Percentiles rank a stretch among this genome's conserved stretches.
These are phyloP conservation scores for Drosophila paulistorum DNA, from an alignment of 1,140 invertebrate genomes.

Conservation along the genomic window DNA sequence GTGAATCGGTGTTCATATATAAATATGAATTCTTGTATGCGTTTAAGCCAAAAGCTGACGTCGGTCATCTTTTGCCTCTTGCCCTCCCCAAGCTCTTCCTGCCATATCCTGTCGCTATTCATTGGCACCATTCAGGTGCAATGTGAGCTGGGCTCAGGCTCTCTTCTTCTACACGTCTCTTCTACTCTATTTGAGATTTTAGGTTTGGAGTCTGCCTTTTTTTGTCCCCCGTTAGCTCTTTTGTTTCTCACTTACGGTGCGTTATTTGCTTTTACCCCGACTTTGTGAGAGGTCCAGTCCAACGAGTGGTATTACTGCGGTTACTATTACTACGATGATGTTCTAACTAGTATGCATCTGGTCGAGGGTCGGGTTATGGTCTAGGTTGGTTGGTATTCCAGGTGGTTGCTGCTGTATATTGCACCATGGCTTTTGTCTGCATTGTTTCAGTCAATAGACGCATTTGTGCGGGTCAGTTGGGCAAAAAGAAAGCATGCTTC, in stretches of 20 bases:
- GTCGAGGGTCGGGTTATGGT: slow-evolving; percentile 21
- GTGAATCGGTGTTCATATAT: slow-evolving; percentile 48
- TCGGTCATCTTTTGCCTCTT: slow-evolving; percentile 19
- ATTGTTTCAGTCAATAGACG: slow-evolving; percentile 78
- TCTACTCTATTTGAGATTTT: background rate
- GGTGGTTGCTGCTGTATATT: slow-evolving; percentile 27
- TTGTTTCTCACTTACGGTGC: slow-evolving; percentile 62
- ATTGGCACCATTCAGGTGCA: slow-evolving; percentile 51
- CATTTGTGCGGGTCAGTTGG: slow-evolving; percentile 78
- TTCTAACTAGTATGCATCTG: slow-evolving; percentile 48
- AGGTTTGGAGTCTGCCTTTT: background rate
- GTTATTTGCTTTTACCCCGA: slow-evolving; percentile 25
- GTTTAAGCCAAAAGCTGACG: slow-evolving; percentile 67
- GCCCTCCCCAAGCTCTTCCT: slow-evolving; percentile 17
- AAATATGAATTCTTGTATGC: slow-evolving; percentile 63
- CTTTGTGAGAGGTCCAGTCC: background rate
- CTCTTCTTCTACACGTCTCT: background rate
- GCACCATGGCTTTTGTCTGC: slow-evolving; percentile 59
- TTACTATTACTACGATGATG: slow-evolving; percentile 43
- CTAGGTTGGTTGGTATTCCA: background rate
- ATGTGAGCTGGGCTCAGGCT: slow-evolving; percentile 33
- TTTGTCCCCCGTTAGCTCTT: slow-evolving; percentile 43
- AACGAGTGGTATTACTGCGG: background rate
- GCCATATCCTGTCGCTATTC: slow-evolving; percentile 33
- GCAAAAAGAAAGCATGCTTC: slow-evolving; percentile 57